These are phyloP conservation scores for Mimumesa dahlbomi DNA, from an alignment of 2,888 invertebrate genomes.

Conservation along the genomic window DNA sequence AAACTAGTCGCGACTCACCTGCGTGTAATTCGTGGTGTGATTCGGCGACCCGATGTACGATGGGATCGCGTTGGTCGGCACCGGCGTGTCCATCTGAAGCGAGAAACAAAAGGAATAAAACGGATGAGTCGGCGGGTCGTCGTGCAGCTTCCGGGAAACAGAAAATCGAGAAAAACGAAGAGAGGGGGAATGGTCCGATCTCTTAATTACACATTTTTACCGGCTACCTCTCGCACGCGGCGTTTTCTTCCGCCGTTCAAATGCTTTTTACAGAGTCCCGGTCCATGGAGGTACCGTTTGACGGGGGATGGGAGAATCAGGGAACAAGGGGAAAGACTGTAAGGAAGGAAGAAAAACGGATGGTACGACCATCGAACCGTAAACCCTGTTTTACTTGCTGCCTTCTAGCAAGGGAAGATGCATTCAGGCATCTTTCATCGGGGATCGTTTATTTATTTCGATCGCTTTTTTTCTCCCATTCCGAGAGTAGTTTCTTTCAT, in stretches of 20 bases:
- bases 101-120: conserved; percentile 40
- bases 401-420: not conserved
- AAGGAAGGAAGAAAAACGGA: conserved; percentile 12
- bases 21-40: conserved; percentile 78
- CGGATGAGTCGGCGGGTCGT: conserved; percentile 4
- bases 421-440: conserved; percentile 6
- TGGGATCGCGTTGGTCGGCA: conserved; percentile 74
- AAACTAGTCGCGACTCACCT: too few species aligned
- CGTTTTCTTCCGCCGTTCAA: not conserved
- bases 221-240: not conserved
- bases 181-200: not conserved
- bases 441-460: conserved; percentile 22
- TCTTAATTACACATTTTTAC: conserved; percentile 4
- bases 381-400: not conserved
- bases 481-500: not conserved
- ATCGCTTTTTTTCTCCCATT: conserved; percentile 4
- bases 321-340: conserved; percentile 5
- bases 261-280: not conserved
- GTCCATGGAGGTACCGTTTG: too few species aligned
- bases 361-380: conserved; percentile 10
- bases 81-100: conserved; percentile 82
- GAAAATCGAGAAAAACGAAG: not conserved
- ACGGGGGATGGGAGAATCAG: not conserved
- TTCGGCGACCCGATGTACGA: conserved; percentile 80
- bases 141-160: conserved; percentile 3